These are phyloP conservation scores for Adrianichthys oophorus DNA, from an alignment of 2,797 vertebrate genomes.

Conservation along the genomic window DNA sequence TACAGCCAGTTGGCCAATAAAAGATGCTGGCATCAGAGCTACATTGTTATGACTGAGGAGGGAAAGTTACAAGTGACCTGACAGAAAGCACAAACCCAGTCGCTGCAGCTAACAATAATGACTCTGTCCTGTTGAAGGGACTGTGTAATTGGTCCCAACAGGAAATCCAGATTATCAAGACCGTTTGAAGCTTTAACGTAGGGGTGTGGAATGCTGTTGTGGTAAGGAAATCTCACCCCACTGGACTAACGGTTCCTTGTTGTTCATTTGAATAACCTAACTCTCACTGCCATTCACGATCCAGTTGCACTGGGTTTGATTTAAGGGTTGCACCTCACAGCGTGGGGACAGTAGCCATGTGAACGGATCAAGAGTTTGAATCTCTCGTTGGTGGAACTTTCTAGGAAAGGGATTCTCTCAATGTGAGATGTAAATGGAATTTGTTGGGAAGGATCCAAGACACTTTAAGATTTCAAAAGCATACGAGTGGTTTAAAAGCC, in stretches of 20 bases:
- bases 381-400: slow-evolving; percentile 7
- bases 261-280: background rate
- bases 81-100: slow-evolving; percentile 43
- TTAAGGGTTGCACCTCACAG: background rate
- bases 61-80: slow-evolving; percentile 61
- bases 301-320: background rate
- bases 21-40: slow-evolving; percentile 70
- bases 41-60: slow-evolving; percentile 66
- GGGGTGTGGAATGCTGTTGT: slow-evolving; percentile 3
- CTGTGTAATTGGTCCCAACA: slow-evolving; percentile 13
- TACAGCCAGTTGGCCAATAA: slow-evolving; percentile 74
- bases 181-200: slow-evolving; percentile 12
- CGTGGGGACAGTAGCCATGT: slow-evolving; percentile 3
- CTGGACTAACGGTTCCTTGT: background rate
- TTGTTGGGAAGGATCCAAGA: no score
- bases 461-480: slow-evolving; percentile 1
- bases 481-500: slow-evolving; percentile 39
- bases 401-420: background rate
- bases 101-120: slow-evolving; percentile 37
- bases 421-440: no score
- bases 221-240: slow-evolving; percentile 1
- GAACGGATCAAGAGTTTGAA: background rate
- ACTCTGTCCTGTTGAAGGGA: slow-evolving; percentile 38
- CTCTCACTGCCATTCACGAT: slow-evolving; percentile 14
- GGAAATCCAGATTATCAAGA: slow-evolving; percentile 16